Conservation (phyloP, 1,140 invertebrate genomes). For the Aphelinus certus region DNA sequence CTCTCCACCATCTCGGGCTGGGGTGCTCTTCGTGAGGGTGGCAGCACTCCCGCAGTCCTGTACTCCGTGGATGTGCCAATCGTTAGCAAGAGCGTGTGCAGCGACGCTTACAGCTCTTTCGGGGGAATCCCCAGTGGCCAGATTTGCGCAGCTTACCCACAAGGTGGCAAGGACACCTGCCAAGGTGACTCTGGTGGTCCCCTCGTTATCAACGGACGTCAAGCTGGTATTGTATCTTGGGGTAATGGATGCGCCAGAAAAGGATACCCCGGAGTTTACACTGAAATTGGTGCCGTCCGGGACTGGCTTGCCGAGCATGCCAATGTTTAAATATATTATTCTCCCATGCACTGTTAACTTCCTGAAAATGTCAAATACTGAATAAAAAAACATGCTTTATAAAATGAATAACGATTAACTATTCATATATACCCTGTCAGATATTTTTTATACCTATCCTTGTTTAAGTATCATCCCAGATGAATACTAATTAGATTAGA, state of each 20-base stretch:
- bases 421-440: too few relatives aligned
- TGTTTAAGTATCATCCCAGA: too few relatives aligned
- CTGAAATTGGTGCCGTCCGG: conserved; percentile 59
- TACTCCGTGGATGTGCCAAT: conserved; percentile 38
- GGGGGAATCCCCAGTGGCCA: conserved; percentile 35
- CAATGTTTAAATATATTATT: neutral
- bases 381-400: too few relatives aligned
- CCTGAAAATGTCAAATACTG: too few relatives aligned
- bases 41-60: neutral
- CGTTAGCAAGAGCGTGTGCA: conserved; percentile 24
- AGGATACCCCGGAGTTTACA: conserved; percentile 72
- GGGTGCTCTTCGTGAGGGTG: conserved; percentile 39
- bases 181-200: conserved; percentile 76
- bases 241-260: conserved; percentile 72
- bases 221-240: conserved; percentile 77
- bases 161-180: conserved; percentile 68
- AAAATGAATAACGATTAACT: too few relatives aligned
- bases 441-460: too few relatives aligned
- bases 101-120: conserved; percentile 20
- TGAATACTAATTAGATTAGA: too few relatives aligned
- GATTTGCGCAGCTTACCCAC: conserved; percentile 22
- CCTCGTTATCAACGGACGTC: conserved; percentile 61
- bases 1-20: conserved; percentile 44
- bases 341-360: neutral
- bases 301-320: conserved; percentile 51